Conservation (phyloP, 2,797 vertebrate species). For the Labroides dimidiatus region DNA sequence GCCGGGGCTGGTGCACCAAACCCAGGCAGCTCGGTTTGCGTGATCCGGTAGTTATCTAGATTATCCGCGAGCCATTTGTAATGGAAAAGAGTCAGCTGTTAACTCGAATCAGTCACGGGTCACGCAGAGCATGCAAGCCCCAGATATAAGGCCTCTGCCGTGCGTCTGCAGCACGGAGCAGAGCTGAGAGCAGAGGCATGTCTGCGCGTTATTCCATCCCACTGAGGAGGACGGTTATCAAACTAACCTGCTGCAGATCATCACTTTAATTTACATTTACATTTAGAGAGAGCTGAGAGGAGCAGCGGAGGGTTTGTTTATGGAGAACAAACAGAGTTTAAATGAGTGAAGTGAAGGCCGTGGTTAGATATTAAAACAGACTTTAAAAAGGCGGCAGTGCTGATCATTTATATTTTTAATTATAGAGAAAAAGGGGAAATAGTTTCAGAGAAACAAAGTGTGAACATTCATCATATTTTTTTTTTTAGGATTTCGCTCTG, state of each 20-base stretch:
- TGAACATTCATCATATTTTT: not conserved
- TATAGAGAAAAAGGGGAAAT: too few relatives aligned
- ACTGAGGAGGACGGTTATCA: not conserved
- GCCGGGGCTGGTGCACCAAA: slow-evolving; percentile 32
- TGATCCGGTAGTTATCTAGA: slow-evolving; percentile 81
- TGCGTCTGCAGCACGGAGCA: slow-evolving; percentile 45
- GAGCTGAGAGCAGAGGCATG: slow-evolving; percentile 7
- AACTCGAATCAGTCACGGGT: slow-evolving; percentile 83
- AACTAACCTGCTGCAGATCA: too few relatives aligned
- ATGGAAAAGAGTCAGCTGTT: slow-evolving; percentile 84
- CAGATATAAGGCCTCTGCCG: slow-evolving; percentile 61
- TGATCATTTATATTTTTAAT: too few relatives aligned
- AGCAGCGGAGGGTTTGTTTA: too few relatives aligned
- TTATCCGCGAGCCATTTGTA: slow-evolving; percentile 82
- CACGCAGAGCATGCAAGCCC: slow-evolving; percentile 76
- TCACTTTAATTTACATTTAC: too few relatives aligned
- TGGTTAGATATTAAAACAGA: too few relatives aligned
- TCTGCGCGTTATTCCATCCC: slow-evolving; percentile 5
- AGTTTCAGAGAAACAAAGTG: not conserved
- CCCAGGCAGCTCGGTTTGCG: slow-evolving; percentile 71
- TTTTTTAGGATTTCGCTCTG: not conserved
- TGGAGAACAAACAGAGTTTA: too few relatives aligned
- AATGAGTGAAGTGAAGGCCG: too few relatives aligned
- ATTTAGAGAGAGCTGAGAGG: too few relatives aligned
- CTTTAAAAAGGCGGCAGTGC: too few relatives aligned